Conservation (phyloP, 2,797 vertebrate genomes). For the Australoheros facetus region DNA sequence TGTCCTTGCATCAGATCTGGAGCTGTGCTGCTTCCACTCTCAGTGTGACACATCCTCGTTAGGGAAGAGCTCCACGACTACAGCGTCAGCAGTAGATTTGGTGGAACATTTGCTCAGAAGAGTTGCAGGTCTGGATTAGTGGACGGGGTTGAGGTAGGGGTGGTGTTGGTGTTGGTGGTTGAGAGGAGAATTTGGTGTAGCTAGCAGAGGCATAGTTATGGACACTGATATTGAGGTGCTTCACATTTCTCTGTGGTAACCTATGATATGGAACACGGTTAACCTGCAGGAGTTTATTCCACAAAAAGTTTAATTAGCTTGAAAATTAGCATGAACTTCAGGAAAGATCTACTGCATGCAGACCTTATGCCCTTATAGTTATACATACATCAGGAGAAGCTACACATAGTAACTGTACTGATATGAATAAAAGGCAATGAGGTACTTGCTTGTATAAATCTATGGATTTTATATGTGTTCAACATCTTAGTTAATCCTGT, state of each 20-base stretch:
- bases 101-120: background rate
- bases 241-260: background rate
- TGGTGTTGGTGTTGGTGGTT: rapidly evolving
- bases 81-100: conserved; percentile 4
- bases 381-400: background rate
- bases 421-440: no score
- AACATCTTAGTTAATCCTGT: no score
- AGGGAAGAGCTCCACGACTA: conserved; percentile 3
- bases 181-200: background rate
- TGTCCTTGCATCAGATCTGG: background rate
- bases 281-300: background rate
- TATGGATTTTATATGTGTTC: no score
- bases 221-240: background rate
- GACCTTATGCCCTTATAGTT: background rate
- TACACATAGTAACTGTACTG: background rate
- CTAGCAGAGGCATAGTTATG: background rate
- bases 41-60: conserved; percentile 19
- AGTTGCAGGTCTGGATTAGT: background rate
- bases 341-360: background rate
- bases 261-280: rapidly evolving
- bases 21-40: conserved; percentile 1
- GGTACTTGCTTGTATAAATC: no score
- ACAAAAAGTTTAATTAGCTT: background rate
- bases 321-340: background rate
- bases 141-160: no score